Base-by-base conservation (phyloP, 2,113 vertebrate genomes). In the Eurypyga helias region DNA sequence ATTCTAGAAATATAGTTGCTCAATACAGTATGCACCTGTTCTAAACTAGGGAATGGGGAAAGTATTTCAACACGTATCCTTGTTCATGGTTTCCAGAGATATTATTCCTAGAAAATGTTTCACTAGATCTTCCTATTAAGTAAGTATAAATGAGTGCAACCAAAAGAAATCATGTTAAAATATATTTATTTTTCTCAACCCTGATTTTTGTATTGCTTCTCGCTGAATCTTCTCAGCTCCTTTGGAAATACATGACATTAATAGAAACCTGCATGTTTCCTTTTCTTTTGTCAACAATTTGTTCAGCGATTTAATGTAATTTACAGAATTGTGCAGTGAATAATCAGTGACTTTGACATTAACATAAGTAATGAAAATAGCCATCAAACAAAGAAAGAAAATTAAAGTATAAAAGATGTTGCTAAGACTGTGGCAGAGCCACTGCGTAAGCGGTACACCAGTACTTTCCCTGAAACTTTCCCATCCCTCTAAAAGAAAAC, bases 311-410 rank as follows among this genome's bases (percentile, higher is more conserved):
- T 57, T 93, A 69, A 55, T 71, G 58, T 73, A 89, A 90, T 90
- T 96, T 89, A 83, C 57, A 72, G 29, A 52, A 89, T 55, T 41
- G 15, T 73, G 20, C n/a, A 93, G 79, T 82, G 67, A 93, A 93
- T 93, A 95, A 87, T 87, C 70, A 90, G 51, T 86, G 45, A 93
- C 80, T 88, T 96, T 88, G 41, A 70, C 54, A 71, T 95, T 93
- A 94, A 90, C 79, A 29, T 94, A 94, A 90, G 87, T 97, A 97
- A 97, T 92, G 58, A 93, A 96, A 95, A 92, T 69, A 94, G 15
- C 58, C 48, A 93, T 86, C 90, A 93, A 96, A 88, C 55, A 92
- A 76, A 36, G 72, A 83, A 94, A 87, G 58, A 51, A 94, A 80
- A 87, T 88, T 69, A 91, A 90, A 54, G 51, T 90, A 65, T 85